Percentiles rank a stretch among this genome's conserved stretches.
Evolutionary conservation across 2,113 vertebrate species (phyloP).

Genomic region (Oreochromis niloticus): DNA sequence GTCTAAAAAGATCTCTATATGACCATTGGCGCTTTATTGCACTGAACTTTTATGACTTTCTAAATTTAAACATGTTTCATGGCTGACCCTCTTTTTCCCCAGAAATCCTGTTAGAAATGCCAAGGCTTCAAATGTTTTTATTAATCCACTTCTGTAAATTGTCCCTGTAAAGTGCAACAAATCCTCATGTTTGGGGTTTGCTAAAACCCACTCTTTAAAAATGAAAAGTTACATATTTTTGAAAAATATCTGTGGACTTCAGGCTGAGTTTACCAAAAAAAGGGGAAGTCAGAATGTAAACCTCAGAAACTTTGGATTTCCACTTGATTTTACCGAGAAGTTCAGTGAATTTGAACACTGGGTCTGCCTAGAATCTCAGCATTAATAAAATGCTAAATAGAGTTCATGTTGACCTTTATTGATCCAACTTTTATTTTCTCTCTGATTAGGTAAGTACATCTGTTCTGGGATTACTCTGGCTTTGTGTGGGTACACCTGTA

Average conservation of each 20-base stretch:
- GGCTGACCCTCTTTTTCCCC: accelerated
- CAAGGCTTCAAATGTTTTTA: neutral
- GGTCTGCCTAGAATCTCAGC: neutral
- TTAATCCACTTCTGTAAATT: neutral
- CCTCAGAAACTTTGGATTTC: neutral
- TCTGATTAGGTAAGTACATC: neutral
- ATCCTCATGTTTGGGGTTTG: neutral
- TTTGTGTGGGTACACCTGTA: neutral
- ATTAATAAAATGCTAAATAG: neutral
- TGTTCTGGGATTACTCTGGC: neutral
- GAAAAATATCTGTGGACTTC: neutral
- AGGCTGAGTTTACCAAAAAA: neutral
- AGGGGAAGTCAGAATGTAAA: neutral
- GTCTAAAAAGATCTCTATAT: neutral
- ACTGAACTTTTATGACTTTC: neutral
- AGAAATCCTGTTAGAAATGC: neutral
- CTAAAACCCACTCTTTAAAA: neutral
- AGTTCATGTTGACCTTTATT: neutral
- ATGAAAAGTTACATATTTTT: neutral
- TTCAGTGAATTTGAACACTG: neutral
- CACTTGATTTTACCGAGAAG: neutral
- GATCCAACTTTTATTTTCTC: neutral
- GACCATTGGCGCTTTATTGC: neutral
- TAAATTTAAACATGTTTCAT: neutral
- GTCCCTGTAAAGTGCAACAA: neutral